Percentiles rank a stretch among this genome's conserved stretches.
Conservation (phyloP, 2,888 invertebrate genomes). For the Ectemnius cavifrons region DNA sequence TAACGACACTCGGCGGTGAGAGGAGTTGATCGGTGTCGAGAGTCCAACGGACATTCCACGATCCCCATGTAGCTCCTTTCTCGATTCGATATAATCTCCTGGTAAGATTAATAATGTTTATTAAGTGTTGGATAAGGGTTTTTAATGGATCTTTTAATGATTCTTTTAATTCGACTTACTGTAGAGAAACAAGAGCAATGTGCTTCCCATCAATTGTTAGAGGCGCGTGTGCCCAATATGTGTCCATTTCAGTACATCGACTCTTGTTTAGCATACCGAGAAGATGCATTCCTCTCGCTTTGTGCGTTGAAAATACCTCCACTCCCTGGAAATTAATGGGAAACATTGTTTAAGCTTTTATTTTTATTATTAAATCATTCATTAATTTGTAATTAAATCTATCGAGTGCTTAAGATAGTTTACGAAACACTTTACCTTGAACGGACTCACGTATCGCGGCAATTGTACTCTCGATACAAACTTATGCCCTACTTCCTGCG, state of each 20-base stretch:
- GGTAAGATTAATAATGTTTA: constrained; percentile 33
- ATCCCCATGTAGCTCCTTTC: constrained; percentile 83
- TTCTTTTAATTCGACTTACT: too few species aligned
- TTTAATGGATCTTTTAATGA: background rate
- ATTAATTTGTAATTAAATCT: background rate
- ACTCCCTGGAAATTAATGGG: constrained; percentile 81
- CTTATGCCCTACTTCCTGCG: constrained; percentile 75
- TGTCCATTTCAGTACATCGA: constrained; percentile 83
- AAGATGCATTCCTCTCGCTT: constrained; percentile 85
- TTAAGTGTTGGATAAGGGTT: too few species aligned
- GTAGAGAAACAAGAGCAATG: constrained; percentile 85
- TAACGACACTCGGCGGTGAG: constrained; percentile 82
- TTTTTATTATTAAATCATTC: background rate
- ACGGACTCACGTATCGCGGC: constrained; percentile 84
- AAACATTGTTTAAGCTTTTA: background rate
- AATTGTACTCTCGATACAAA: constrained; percentile 80
- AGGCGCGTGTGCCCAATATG: constrained; percentile 85
- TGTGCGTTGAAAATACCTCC: constrained; percentile 85
- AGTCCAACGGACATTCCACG: constrained; percentile 89
- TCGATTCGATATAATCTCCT: constrained; percentile 88
- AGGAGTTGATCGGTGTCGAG: constrained; percentile 86
- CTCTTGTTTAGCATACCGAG: constrained; percentile 83
- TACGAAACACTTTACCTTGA: too few species aligned
- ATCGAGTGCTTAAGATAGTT: too few species aligned
- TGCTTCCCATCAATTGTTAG: constrained; percentile 82